Base-by-base conservation (phyloP, 92 coral and sea anemone genomes). In the Heliopora coerulea region DNA sequence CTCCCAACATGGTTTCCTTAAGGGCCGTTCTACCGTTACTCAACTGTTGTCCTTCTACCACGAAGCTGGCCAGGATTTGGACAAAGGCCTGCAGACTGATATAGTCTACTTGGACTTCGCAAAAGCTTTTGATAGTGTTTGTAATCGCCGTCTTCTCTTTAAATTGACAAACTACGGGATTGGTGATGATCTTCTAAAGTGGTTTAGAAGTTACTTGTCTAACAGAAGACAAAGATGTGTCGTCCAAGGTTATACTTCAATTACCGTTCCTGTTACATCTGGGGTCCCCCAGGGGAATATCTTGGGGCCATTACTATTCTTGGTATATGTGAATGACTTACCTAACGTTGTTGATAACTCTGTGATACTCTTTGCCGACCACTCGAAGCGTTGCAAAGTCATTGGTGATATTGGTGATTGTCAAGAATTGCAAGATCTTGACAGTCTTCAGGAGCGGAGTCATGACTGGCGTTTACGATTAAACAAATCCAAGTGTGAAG, bases 21-120 rank as follows among this genome's bases (percentile, higher is more conserved):
- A 68, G 29, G 86, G 86, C 14, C 78, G 82, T 37, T 82, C 82
- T 23, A 82, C 82, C 18, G 79, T 82, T 37, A 75, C 86, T 1
- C 78, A 82, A 35, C 79, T 82, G 5, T 62, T 82, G 58, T 50
- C 21, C 3, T 50, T 50, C 26, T 3, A 17, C 26, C 58, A 50
- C 58, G 7, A 5, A 50, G 26, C 17, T 5, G 58, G 58, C 60
- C 60, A 3, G 23, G 1, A 9, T 49, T 52, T 73, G 49, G 79
- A 59, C 52, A 59, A 52, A 20, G 85, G 74, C 0, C 74, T 59
- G 9, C 85, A 80, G 57, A 72, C 63, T 23, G 80, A 73, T 34
- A 63, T 80, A 10, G 49, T 73, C 29, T 73, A 73, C 30, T 69
- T 80, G 1, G 73, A 74, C 57, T 9, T 59, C 18, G 31, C 34